phyloP scores from a whole-genome alignment of 37 sponge, comb jelly and placozoan species.

The Axinella damicornis region DNA sequence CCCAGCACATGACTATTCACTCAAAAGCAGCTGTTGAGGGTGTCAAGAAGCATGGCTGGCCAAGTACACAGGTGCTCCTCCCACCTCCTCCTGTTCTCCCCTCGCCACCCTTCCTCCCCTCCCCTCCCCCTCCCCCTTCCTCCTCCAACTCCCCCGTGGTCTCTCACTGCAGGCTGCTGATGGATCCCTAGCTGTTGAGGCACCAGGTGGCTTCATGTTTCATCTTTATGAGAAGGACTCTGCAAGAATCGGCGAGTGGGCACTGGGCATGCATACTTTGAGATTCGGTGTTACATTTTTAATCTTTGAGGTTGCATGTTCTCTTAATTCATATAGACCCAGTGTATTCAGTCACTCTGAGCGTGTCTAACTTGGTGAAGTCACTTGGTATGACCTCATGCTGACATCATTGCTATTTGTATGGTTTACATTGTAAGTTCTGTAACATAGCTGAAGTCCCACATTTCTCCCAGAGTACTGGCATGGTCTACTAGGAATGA shows the following conservation, averaged over 20 bases:
- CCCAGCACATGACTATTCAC: constrained; percentile 46
- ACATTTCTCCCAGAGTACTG: constrained; percentile 43
- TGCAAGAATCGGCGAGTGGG: constrained; percentile 17
- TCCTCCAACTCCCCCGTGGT: no score
- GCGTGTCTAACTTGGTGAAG: constrained; percentile 52
- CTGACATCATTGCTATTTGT: background rate
- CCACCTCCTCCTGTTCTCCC: no score
- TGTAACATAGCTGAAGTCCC: no score
- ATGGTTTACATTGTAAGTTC: background rate
- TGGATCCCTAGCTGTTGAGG: constrained; percentile 46
- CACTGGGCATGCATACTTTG: no score
- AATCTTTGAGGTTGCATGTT: background rate
- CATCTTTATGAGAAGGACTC: constrained; percentile 29
- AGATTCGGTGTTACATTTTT: background rate
- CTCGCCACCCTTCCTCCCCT: no score
- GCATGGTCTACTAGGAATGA: constrained; percentile 68
- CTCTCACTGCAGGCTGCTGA: constrained; percentile 36
- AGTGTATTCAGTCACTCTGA: constrained; percentile 50
- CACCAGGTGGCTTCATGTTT: constrained; percentile 72
- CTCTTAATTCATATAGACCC: constrained; percentile 58
- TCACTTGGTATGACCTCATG: constrained; percentile 27
- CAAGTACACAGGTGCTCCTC: constrained; percentile 9
- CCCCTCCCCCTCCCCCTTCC: no score
- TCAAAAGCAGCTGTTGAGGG: constrained; percentile 49
- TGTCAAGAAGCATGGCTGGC: constrained; percentile 1